Conservation (phyloP, 2,888 invertebrate species). For the Parascotia fuliginaria region DNA sequence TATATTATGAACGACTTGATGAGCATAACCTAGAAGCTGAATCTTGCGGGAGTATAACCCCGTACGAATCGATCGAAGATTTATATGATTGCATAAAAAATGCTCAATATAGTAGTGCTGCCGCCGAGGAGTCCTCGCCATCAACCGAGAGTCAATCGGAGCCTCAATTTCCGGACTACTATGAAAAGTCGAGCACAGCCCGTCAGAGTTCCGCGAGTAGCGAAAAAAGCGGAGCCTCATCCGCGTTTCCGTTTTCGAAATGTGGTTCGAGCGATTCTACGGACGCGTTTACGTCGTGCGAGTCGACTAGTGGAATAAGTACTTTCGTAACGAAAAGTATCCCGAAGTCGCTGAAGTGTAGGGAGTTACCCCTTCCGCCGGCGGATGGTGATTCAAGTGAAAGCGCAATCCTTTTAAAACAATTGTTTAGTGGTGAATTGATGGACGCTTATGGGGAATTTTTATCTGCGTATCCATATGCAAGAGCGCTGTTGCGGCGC, state of each 20-base stretch:
- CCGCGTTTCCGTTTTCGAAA: slow-evolving; percentile 82
- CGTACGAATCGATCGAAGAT: slow-evolving; percentile 82
- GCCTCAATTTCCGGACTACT: slow-evolving; percentile 76
- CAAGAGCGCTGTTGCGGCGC: slow-evolving; percentile 87
- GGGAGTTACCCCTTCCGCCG: slow-evolving; percentile 74
- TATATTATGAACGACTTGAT: slow-evolving; percentile 75
- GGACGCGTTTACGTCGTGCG: slow-evolving; percentile 77
- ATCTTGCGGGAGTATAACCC: slow-evolving; percentile 79
- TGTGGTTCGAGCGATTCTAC: slow-evolving; percentile 80
- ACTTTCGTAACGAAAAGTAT: slow-evolving; percentile 70
- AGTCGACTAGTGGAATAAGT: slow-evolving; percentile 79
- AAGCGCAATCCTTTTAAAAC: slow-evolving; percentile 79
- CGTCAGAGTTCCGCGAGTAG: slow-evolving; percentile 80
- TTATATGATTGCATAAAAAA: slow-evolving; percentile 82
- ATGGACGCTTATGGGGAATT: slow-evolving; percentile 89
- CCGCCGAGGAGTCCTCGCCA: slow-evolving; percentile 74
- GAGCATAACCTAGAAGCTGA: slow-evolving; percentile 67
- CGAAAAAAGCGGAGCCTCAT: slow-evolving; percentile 79
- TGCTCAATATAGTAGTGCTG: slow-evolving; percentile 70
- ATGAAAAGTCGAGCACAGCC: slow-evolving; percentile 71
- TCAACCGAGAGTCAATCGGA: slow-evolving; percentile 77
- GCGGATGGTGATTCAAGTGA: slow-evolving; percentile 64
- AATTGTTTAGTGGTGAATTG: slow-evolving; percentile 88
- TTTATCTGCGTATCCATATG: slow-evolving; percentile 86
- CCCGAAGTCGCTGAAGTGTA: slow-evolving; percentile 68